A percentile compares a stretch with the other conserved stretches of the same genome.
phyloP scores from a whole-genome alignment of 1,140 invertebrate species.

The Drosophila takahashii region DNA sequence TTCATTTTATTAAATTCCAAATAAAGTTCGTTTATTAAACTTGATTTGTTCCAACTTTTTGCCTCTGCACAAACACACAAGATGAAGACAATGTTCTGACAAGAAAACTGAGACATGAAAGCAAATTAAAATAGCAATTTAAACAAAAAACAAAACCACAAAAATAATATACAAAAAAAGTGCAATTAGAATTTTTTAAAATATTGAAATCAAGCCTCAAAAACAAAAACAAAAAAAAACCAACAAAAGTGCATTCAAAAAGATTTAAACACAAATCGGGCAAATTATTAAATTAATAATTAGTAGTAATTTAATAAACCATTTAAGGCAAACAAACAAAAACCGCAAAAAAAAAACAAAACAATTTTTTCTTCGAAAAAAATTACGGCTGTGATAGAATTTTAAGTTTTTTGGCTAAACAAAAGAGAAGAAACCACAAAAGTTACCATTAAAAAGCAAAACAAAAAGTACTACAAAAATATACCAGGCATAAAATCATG shows the following conservation, averaged over 20 bases:
- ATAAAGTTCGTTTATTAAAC: conserved; percentile 3
- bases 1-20: conserved; percentile 22
- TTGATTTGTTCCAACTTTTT: conserved; percentile 3
- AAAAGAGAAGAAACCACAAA: conserved; percentile 23
- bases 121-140: conserved; percentile 59
- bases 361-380: conserved; percentile 62
- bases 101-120: conserved; percentile 18
- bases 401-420: conserved; percentile 61
- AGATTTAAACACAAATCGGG: conserved; percentile 63
- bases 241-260: conserved; percentile 77
- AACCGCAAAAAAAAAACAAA: conserved; percentile 39
- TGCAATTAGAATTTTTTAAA: conserved; percentile 82
- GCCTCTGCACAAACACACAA: conserved; percentile 12
- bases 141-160: conserved; percentile 38
- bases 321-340: conserved; percentile 36
- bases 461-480: conserved; percentile 16
- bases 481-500: conserved; percentile 33
- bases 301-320: conserved; percentile 28
- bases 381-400: conserved; percentile 76
- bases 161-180: conserved; percentile 69
- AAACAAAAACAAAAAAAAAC: conserved; percentile 43
- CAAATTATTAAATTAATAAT: conserved; percentile 46
- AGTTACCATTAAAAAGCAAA: conserved; percentile 24
- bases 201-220: conserved; percentile 62
- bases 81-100: conserved; percentile 13